phyloP scores from a whole-genome alignment of 2,113 vertebrate species.

The Peromyscus californicus region DNA sequence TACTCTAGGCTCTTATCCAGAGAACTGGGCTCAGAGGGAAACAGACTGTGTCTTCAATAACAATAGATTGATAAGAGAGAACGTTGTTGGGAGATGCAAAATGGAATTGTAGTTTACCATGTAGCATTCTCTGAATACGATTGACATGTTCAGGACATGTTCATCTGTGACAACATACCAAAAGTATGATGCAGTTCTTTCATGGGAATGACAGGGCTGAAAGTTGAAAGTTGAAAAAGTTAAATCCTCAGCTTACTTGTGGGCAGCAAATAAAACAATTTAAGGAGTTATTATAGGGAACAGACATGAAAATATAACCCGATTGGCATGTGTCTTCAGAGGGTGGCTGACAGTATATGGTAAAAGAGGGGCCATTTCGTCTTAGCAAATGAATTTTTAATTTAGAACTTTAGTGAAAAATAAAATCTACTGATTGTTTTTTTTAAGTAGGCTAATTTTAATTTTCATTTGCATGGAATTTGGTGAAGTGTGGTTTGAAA shows the following conservation, averaged over 20 bases:
- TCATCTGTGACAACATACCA: not conserved
- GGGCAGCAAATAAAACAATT: not conserved
- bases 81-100: not conserved
- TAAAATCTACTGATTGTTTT: not conserved
- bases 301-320: not conserved
- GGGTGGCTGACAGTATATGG: not conserved
- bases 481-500: not conserved
- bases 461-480: not conserved
- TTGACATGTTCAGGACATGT: not conserved
- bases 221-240: not conserved
- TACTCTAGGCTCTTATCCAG: not conserved
- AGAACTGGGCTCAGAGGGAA: not conserved
- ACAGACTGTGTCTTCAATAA: not conserved
- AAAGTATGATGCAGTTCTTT: not conserved
- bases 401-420: not conserved
- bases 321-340: not conserved
- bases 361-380: not conserved
- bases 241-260: not conserved
- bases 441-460: conserved; percentile 12
- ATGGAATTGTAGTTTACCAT: not conserved
- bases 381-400: not conserved
- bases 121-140: not conserved
- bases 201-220: not conserved
- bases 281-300: not conserved
- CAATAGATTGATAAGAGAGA: not conserved